Evolutionary conservation across 2,888 invertebrate genomes (phyloP).

Genomic region (Brassicogethes aeneus): DNA sequence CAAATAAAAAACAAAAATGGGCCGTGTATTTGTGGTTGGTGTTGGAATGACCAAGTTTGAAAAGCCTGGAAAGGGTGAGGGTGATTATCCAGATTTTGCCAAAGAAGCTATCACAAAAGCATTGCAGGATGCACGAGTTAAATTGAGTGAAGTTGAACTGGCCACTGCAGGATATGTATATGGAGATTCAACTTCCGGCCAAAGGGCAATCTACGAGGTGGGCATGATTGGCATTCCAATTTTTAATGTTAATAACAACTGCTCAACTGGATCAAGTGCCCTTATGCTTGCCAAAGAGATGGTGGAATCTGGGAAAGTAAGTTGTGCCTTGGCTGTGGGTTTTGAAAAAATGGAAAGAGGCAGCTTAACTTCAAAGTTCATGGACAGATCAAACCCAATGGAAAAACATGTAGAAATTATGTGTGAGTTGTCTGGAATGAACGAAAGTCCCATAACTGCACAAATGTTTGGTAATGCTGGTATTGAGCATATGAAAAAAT

Average conservation of each 20-base stretch:
- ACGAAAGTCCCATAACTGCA: constrained; percentile 78
- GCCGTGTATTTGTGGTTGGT: constrained; percentile 78
- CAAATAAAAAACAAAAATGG: constrained; percentile 26
- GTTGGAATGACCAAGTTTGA: constrained; percentile 99
- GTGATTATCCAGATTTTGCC: constrained; percentile 93
- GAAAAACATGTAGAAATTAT: constrained; percentile 81
- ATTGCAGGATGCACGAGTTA: constrained; percentile 70
- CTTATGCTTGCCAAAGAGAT: constrained; percentile 85
- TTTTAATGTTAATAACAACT: constrained; percentile 98
- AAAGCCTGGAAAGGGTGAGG: constrained; percentile 75
- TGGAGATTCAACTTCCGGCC: constrained; percentile 93
- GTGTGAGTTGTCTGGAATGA: constrained; percentile 73
- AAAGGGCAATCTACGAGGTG: constrained; percentile 86
- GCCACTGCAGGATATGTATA: constrained; percentile 91
- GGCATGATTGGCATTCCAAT: constrained; percentile 92
- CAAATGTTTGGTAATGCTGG: constrained; percentile 97
- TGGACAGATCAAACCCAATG: constrained; percentile 80
- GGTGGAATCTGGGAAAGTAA: constrained; percentile 77
- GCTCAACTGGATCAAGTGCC: constrained; percentile 93
- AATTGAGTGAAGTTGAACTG: constrained; percentile 72
- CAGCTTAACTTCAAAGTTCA: constrained; percentile 67
- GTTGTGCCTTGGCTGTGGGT: constrained; percentile 87
- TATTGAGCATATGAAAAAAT: constrained; percentile 90
- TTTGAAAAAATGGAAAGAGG: constrained; percentile 98
- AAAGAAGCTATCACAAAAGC: constrained; percentile 89